phyloP scores from a whole-genome alignment of 2,888 invertebrate species.

The Rhamnusium bicolor region DNA sequence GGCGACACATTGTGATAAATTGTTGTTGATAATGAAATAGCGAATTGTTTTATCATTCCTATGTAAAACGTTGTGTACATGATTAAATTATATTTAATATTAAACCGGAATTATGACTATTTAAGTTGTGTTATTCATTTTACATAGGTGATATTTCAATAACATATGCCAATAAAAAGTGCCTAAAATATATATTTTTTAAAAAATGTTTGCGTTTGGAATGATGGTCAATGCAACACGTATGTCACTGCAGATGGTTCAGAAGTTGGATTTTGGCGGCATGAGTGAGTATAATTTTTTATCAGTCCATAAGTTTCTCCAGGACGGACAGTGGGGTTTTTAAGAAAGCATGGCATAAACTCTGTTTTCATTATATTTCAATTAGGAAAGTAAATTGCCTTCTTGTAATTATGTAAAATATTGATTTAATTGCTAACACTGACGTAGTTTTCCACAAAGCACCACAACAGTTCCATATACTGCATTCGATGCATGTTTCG shows the following conservation, averaged over 20 bases:
- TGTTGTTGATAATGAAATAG: constrained; percentile 4
- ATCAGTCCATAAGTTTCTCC: neutral
- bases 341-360: too few species aligned
- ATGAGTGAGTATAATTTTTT: constrained; percentile 59
- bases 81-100: neutral
- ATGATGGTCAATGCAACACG: constrained; percentile 64
- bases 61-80: neutral
- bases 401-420: too few species aligned
- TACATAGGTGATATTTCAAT: constrained; percentile 26
- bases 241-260: constrained; percentile 62
- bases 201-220: constrained; percentile 63
- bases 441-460: too few species aligned
- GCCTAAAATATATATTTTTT: constrained; percentile 30
- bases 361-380: too few species aligned
- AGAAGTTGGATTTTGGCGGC: constrained; percentile 62
- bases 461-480: too few species aligned
- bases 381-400: too few species aligned
- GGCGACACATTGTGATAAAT: constrained; percentile 11
- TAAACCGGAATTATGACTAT: neutral
- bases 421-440: too few species aligned
- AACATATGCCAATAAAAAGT: constrained; percentile 46
- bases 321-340: too few species aligned
- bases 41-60: constrained; percentile 10
- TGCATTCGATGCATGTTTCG: too few species aligned
- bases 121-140: neutral